Evolutionary conservation across 1,140 invertebrate species (phyloP), one percentile per base, ranked within the genome.

Genomic region (Bombus haemorrhoidalis): DNA sequence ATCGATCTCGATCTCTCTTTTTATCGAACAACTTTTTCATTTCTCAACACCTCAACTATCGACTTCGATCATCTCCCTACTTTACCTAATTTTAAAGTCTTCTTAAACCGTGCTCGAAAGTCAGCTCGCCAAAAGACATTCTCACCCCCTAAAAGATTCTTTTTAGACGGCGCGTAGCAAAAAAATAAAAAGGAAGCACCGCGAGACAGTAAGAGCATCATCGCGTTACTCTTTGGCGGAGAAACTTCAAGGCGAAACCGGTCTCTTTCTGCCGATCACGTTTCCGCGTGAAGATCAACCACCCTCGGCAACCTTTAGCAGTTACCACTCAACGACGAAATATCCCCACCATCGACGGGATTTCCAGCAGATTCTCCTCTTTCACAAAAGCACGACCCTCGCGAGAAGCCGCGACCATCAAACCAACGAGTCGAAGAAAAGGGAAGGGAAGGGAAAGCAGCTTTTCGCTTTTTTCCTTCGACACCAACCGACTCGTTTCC

Each of bases 401-500:
- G 37, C 68, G 64, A 69, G 34, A 69, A 34, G 32, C 18, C 64
- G 18, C 66, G 66, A 34, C 2, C 66, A n/a, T 62, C 59, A 9
- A 62, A 22, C 8, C 66, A 3, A 69, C 37, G 39, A 12, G 25
- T 10, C 25, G 25, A 41, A n/a, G 69, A 22, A 69, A 37, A n/a
- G 12, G 25, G n/a, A 39, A 39, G 25, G 22, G 28, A n/a, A 32
- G n/a, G 15, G 13, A 28, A 83, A 43, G 59, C 73, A 89, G 77
- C 85, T 74, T 75, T 87, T 62, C 86, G 69, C 41, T 62, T 69
- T 80, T 75, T 75, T 69, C 47, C 75, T 84, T 59, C 86, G 85
- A 81, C 57, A 47, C 72, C 34, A 34, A 34, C n/a, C 73, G 47
- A 22, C 32, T 72, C 69, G 64, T 75, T 86, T 77, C 59, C 79